Percentiles rank a stretch among this genome's conserved stretches.
These are phyloP conservation scores for Radopholus similis DNA, from an alignment of 1,140 invertebrate species.

Conservation along the genomic window DNA sequence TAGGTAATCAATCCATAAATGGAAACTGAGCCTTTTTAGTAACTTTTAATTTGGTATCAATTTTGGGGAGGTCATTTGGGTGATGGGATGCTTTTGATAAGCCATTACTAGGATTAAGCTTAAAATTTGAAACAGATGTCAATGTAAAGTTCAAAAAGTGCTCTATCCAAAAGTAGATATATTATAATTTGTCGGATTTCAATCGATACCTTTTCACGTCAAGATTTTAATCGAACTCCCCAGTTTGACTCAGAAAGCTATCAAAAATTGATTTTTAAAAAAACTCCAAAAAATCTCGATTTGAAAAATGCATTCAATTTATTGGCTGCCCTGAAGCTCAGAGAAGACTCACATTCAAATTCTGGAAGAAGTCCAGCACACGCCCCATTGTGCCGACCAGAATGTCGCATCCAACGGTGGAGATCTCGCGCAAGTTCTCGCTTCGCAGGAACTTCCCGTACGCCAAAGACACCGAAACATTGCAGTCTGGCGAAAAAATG, in stretches of 20 bases:
- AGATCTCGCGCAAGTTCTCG: slow-evolving; percentile 3
- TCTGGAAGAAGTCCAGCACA: slow-evolving; percentile 64
- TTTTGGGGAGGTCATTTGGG: no score
- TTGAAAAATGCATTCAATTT: slow-evolving; percentile 3
- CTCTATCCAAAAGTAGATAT: no score
- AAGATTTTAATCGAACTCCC: no score
- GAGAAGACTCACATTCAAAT: slow-evolving; percentile 21
- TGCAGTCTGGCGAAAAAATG: background rate
- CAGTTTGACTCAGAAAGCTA: no score
- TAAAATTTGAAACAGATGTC: background rate
- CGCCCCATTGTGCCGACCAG: slow-evolving; percentile 91
- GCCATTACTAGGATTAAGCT: background rate
- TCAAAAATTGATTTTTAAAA: no score
- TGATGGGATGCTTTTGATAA: no score
- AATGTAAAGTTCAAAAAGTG: no score
- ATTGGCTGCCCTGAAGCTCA: background rate
- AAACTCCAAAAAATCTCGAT: slow-evolving; percentile 5
- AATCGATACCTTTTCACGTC: no score
- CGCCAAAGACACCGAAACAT: slow-evolving; percentile 24
- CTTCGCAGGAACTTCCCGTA: background rate
- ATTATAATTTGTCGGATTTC: no score
- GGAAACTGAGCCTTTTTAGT: no score
- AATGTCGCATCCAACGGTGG: slow-evolving; percentile 34
- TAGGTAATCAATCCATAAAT: no score
- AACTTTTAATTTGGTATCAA: no score